Conservation (phyloP, 2,888 invertebrate genomes). For the Apodemia duryi region DNA sequence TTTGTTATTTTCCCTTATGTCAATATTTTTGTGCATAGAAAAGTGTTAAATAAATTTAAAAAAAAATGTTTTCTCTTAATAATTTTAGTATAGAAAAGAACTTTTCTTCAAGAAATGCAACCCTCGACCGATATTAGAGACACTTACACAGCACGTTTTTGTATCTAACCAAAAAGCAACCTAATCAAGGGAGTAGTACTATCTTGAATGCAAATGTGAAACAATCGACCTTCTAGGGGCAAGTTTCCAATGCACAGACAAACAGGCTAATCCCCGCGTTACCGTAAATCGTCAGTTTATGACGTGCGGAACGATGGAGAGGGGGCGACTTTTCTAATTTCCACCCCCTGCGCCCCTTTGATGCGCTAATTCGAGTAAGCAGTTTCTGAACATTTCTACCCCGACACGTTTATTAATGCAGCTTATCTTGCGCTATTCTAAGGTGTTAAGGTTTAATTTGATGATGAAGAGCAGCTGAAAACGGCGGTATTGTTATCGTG, state of each 20-base stretch:
- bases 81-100: too few species aligned
- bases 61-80: too few species aligned
- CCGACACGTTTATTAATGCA: conserved; percentile 42
- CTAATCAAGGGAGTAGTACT: conserved; percentile 7
- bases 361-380: conserved; percentile 80
- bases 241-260: conserved; percentile 61
- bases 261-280: conserved; percentile 78
- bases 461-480: conserved; percentile 20
- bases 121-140: background rate
- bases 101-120: too few species aligned
- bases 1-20: too few species aligned
- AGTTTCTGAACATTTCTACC: conserved; percentile 76
- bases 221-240: conserved; percentile 15
- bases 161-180: background rate
- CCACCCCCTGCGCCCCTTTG: conserved; percentile 68
- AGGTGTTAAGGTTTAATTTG: conserved; percentile 41
- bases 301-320: conserved; percentile 75
- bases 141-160: background rate
- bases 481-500: conserved; percentile 56
- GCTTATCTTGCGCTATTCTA: conserved; percentile 36
- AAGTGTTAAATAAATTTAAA: too few species aligned
- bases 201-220: conserved; percentile 13
- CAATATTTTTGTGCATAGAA: too few species aligned
- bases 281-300: conserved; percentile 81
- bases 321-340: conserved; percentile 70